These are phyloP conservation scores for Xenopus petersii DNA, from an alignment of 2,797 vertebrate genomes.

Conservation along the genomic window DNA sequence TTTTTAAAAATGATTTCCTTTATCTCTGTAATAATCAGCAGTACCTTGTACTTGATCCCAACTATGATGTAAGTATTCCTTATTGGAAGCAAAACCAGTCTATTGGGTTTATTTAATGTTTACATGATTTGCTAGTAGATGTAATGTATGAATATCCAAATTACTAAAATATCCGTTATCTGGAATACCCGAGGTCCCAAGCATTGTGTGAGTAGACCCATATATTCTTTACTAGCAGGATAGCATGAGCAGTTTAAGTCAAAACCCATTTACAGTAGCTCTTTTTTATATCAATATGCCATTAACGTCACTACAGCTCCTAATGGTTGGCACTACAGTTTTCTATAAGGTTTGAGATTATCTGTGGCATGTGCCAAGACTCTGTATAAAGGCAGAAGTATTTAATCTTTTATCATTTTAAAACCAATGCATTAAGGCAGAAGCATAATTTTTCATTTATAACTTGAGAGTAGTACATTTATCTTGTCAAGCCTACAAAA, in stretches of 20 bases:
- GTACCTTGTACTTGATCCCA: no score
- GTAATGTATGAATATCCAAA: no score
- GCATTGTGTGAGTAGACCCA: no score
- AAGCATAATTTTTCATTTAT: conserved; percentile 45
- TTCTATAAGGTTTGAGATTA: conserved; percentile 21
- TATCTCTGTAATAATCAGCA: no score
- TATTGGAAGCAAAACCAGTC: no score
- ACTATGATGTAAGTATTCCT: no score
- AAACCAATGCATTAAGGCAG: conserved; percentile 47
- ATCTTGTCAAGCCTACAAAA: conserved; percentile 47
- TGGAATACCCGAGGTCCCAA: no score
- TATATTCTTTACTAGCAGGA: no score
- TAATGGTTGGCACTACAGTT: conserved; percentile 7
- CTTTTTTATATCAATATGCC: conserved; percentile 1
- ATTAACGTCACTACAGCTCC: conserved; percentile 15
- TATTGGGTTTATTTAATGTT: no score
- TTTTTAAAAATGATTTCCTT: no score
- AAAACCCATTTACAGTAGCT: neutral
- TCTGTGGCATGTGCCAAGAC: conserved; percentile 24
- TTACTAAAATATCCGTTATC: no score
- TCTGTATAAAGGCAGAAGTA: conserved; percentile 38
- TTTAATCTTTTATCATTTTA: conserved; percentile 38
- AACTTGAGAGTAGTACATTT: conserved; percentile 44
- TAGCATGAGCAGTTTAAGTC: neutral
- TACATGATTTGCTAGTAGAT: no score